Percentiles rank a stretch among this genome's conserved stretches.
These are phyloP conservation scores for Ranitomeya imitator DNA, from an alignment of 2,113 vertebrate species.

Conservation along the genomic window DNA sequence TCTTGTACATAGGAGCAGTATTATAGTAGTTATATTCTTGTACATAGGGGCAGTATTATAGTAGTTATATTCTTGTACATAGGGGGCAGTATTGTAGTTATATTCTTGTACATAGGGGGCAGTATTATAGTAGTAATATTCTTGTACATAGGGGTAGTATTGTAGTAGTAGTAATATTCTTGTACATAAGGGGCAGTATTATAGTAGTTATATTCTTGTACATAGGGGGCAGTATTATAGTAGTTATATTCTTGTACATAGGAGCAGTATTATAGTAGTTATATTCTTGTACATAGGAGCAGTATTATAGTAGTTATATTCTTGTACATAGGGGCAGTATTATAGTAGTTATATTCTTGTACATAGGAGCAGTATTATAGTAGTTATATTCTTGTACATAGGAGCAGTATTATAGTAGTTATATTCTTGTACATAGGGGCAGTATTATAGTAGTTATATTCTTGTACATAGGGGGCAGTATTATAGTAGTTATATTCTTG, in stretches of 20 bases:
- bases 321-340: not conserved
- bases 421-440: not conserved
- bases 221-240: slow-evolving; percentile 8
- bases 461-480: not conserved
- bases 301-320: slow-evolving; percentile 14
- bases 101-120: not conserved
- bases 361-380: slow-evolving; percentile 1
- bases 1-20: not conserved
- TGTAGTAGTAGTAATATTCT: not conserved
- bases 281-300: not conserved
- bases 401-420: too few species aligned
- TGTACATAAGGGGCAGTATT: not conserved
- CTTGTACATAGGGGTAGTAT: not conserved
- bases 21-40: slow-evolving; percentile 13
- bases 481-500: not conserved
- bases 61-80: slow-evolving; percentile 12
- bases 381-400: not conserved
- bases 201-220: not conserved
- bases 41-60: not conserved
- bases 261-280: too few species aligned
- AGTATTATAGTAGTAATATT: slow-evolving; percentile 6
- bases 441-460: slow-evolving; percentile 17
- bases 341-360: not conserved
- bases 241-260: not conserved
- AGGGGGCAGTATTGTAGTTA: not conserved